Evolutionary conservation across 2,888 invertebrate genomes (phyloP).

Genomic region (Lycia hirtaria): DNA sequence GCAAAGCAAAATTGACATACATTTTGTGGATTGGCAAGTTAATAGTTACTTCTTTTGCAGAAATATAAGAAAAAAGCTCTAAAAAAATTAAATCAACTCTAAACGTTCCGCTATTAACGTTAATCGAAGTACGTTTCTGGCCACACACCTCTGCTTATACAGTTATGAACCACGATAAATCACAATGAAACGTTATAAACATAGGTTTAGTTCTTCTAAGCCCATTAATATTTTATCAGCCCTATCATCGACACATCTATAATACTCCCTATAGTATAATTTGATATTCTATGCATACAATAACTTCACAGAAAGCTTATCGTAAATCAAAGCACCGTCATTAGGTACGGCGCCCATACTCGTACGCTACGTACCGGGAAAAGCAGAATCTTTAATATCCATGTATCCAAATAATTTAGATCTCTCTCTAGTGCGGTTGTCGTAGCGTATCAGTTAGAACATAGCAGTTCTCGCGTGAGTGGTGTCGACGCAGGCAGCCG

Average conservation of each 20-base stretch:
- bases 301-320: slow-evolving; percentile 54
- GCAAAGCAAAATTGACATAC: too few relatives aligned
- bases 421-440: slow-evolving; percentile 52
- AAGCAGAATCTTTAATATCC: slow-evolving; percentile 58
- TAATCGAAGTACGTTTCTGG: slow-evolving; percentile 4
- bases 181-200: slow-evolving; percentile 34
- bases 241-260: slow-evolving; percentile 40
- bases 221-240: slow-evolving; percentile 42
- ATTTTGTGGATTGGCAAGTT: too few relatives aligned
- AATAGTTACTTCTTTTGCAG: too few relatives aligned
- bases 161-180: slow-evolving; percentile 30
- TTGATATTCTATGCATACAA: slow-evolving; percentile 44
- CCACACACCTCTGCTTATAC: slow-evolving; percentile 16
- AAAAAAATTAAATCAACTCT: background rate
- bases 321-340: slow-evolving; percentile 64
- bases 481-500: slow-evolving; percentile 55
- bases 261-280: slow-evolving; percentile 38
- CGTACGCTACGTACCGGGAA: slow-evolving; percentile 51
- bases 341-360: slow-evolving; percentile 53
- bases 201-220: slow-evolving; percentile 34
- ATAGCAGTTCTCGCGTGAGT: slow-evolving; percentile 58
- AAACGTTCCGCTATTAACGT: background rate
- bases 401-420: slow-evolving; percentile 58
- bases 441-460: slow-evolving; percentile 53
- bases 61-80: background rate